Base-by-base conservation (phyloP, 2,113 vertebrate species). In the Sarotherodon lohbergeri region DNA sequence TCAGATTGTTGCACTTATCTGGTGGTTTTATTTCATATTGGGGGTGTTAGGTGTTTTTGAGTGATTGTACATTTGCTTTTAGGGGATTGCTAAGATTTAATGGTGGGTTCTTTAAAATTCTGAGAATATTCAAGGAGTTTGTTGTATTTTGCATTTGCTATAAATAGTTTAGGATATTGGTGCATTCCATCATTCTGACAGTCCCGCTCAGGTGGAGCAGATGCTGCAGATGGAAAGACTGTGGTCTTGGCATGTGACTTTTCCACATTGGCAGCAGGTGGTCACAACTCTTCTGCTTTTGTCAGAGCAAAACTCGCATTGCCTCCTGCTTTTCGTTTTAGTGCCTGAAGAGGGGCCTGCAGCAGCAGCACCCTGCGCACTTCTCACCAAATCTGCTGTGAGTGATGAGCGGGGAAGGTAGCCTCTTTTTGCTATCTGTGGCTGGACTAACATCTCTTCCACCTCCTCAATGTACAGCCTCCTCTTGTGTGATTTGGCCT, bases 321-420 rank as follows among this genome's bases (percentile, higher is more conserved):
- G 27, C 27, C 7, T 59, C 27, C 56, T 59, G 56, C 4, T 57
- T 14, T 57, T 57, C 0, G 13, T 1, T 57, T 9, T 57, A 57
- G 13, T 16, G 24, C 56, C 56, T 29, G 56, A 57, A 57, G 56
- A 59, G 27, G 13, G 27, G 56, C 56, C 56, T 1, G 56, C 56
- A 59, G 56, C 24, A 57, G 29, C 29, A 81, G 56, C 56, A 1
- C 3, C 56, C 4, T 59, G 56, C 27, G 0, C 56, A 59, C 27
- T 59, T 59, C 7, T 59, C 13, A 59, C 56, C 13, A 59, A 59
- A 16, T 59, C 56, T 29, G 27, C 56, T 59, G 56, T 9, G 56
- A 59, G 14, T 59, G 14, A 29, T 32, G 13, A 59, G 56, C 0
- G 1, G 56, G 0, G 56, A 59, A 59, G 14, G 27, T 59, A 0